Conservation (phyloP, 2,113 vertebrate species). For the Buteo buteo region DNA sequence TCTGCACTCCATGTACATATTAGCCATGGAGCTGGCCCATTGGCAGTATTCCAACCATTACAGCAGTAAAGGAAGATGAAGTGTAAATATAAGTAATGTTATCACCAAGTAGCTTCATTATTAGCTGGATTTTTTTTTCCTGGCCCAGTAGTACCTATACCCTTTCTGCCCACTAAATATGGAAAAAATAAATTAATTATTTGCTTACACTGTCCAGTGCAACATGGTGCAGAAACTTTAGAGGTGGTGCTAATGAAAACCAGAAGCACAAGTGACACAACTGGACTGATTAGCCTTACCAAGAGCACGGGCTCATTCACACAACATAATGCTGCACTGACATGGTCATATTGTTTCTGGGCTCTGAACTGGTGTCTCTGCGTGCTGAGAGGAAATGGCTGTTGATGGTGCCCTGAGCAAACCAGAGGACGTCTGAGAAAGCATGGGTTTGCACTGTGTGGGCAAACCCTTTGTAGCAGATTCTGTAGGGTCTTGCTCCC, state of each 20-base stretch:
- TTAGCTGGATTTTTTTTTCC: neutral
- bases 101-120: neutral
- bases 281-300: neutral
- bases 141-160: neutral
- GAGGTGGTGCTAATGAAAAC: neutral
- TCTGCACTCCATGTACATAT: accelerated
- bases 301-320: neutral
- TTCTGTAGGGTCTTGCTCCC: neutral
- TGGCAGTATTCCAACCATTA: neutral
- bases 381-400: neutral
- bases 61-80: neutral
- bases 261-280: neutral
- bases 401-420: neutral
- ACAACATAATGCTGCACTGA: neutral
- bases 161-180: neutral
- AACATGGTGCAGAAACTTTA: neutral
- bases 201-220: neutral
- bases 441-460: neutral
- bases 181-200: neutral
- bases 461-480: neutral
- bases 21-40: neutral
- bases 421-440: neutral
- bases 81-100: neutral
- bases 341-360: neutral
- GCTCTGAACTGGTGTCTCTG: neutral